Evolutionary conservation across 2,113 vertebrate species (phyloP).

Genomic region (Macquaria ambigua): DNA sequence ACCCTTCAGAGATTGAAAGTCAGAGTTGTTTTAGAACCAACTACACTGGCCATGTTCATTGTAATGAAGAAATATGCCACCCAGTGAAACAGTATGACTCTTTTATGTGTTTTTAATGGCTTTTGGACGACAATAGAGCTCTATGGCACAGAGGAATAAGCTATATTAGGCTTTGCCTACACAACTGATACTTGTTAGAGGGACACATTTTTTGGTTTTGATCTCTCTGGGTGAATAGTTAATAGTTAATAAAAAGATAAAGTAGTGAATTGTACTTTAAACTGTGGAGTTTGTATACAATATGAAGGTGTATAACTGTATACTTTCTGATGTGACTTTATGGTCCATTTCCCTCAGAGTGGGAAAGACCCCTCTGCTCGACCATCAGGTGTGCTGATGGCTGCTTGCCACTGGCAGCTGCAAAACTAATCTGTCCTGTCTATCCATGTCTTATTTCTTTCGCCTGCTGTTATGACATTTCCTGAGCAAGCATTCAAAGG

Average conservation of each 20-base stretch:
- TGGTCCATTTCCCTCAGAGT: slow-evolving; percentile 42
- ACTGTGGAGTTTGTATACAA: not conserved
- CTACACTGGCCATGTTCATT: slow-evolving; percentile 5
- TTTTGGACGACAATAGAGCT: slow-evolving; percentile 30
- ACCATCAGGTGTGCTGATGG: slow-evolving; percentile 70
- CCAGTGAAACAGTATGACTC: slow-evolving; percentile 16
- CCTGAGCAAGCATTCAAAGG: slow-evolving; percentile 73
- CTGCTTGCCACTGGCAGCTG: slow-evolving; percentile 68
- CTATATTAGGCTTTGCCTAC: not conserved
- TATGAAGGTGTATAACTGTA: not conserved
- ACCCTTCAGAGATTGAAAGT: slow-evolving; percentile 38
- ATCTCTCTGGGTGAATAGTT: not conserved
- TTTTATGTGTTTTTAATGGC: slow-evolving; percentile 49
- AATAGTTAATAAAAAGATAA: slow-evolving; percentile 7
- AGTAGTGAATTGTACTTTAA: not conserved
- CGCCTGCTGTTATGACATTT: slow-evolving; percentile 74
- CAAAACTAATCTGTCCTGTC: slow-evolving; percentile 69
- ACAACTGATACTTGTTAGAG: slow-evolving; percentile 6
- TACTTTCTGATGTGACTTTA: slow-evolving; percentile 41
- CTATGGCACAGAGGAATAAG: slow-evolving; percentile 18
- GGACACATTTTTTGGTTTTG: not conserved
- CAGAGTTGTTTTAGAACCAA: slow-evolving; percentile 39
- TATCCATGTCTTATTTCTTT: slow-evolving; percentile 48
- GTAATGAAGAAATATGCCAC: slow-evolving; percentile 49
- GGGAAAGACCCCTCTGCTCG: slow-evolving; percentile 52